phyloP scores from a whole-genome alignment of 2,113 vertebrate species.

The Pollachius pollachius region DNA sequence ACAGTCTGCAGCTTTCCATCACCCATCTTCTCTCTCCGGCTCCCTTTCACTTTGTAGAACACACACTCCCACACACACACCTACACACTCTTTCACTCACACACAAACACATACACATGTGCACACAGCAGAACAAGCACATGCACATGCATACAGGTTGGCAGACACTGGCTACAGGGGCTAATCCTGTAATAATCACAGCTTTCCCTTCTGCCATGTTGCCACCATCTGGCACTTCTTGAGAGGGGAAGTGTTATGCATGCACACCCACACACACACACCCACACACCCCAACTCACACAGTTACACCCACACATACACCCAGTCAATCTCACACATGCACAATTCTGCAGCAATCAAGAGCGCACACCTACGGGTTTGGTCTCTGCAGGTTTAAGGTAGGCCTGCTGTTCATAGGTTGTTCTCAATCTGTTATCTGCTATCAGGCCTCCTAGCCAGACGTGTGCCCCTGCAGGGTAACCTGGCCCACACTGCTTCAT shows the following conservation, averaged over 20 bases:
- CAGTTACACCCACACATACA: neutral
- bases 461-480: conserved; percentile 33
- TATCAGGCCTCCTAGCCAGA: conserved; percentile 34
- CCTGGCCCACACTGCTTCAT: conserved; percentile 9
- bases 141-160: conserved; percentile 16
- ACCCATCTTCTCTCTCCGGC: too few species aligned
- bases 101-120: conserved; percentile 7
- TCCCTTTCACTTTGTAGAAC: neutral
- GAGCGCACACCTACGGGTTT: conserved; percentile 27
- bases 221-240: conserved; percentile 46
- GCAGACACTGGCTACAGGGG: conserved; percentile 12
- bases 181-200: conserved; percentile 26
- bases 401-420: conserved; percentile 47
- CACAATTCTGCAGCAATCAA: conserved; percentile 16
- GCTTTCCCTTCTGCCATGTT: conserved; percentile 29
- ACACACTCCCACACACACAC: neutral
- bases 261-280: conserved; percentile 9
- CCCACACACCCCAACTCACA: neutral
- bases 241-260: conserved; percentile 11
- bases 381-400: conserved; percentile 51
- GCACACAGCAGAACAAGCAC: neutral
- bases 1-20: too few species aligned
- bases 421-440: conserved; percentile 51
- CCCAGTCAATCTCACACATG: neutral
- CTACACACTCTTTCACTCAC: neutral